Conservation (phyloP, 2,797 vertebrate species). For the Mormyrus proboscirostris region DNA sequence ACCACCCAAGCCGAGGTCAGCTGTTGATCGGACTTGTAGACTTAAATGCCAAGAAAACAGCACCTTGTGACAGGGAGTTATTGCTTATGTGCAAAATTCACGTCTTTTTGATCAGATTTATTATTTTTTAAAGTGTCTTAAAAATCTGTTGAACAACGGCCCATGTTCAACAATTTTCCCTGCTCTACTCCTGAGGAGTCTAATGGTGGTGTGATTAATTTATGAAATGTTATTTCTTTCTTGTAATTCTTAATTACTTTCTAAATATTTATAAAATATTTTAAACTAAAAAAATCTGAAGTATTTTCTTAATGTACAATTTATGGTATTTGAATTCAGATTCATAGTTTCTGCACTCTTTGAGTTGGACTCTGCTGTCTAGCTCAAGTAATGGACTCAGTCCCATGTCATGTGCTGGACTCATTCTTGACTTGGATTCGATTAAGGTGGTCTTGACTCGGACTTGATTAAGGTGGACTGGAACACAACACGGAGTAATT, state of each 20-base stretch:
- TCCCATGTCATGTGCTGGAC: too few species aligned
- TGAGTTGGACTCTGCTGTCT: too few species aligned
- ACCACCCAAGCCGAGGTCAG: neutral
- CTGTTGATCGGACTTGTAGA: neutral
- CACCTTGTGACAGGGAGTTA: too few species aligned
- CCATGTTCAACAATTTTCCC: neutral
- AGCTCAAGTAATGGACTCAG: too few species aligned
- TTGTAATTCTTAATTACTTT: too few species aligned
- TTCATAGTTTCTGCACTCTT: neutral
- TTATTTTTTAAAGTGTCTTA: neutral
- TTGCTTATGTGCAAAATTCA: too few species aligned
- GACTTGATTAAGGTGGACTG: neutral
- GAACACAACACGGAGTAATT: neutral
- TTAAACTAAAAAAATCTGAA: neutral
- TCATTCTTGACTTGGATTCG: neutral
- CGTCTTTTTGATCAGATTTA: neutral
- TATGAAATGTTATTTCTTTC: neutral
- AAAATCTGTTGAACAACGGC: neutral
- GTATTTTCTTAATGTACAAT: neutral
- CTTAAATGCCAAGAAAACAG: neutral
- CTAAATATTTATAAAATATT: neutral
- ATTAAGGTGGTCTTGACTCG: neutral
- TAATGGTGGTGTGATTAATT: neutral
- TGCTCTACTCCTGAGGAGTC: neutral
- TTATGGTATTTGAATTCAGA: neutral